Conservation (phyloP, 2,888 invertebrate species). For the Galerucella pusilla region DNA sequence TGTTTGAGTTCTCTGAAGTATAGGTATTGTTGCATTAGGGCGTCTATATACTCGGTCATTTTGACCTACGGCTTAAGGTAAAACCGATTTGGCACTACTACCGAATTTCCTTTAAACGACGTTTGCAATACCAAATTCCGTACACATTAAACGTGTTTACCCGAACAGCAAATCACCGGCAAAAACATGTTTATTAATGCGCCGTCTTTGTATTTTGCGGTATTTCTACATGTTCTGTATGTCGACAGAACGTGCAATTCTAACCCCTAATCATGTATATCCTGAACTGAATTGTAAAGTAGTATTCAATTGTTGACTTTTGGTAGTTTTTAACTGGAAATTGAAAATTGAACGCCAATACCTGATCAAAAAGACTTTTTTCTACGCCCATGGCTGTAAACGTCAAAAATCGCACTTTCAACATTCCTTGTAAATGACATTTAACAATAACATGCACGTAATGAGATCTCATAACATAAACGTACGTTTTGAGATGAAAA, state of each 20-base stretch:
- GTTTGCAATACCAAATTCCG: not conserved
- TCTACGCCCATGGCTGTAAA: no score
- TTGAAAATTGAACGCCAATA: not conserved
- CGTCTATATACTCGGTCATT: no score
- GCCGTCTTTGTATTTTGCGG: slow-evolving; percentile 3
- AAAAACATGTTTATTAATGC: slow-evolving; percentile 1
- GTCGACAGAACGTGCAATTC: not conserved
- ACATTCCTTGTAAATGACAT: no score
- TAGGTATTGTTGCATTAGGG: no score
- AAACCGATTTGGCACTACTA: no score
- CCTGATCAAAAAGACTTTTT: not conserved
- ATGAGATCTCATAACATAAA: no score
- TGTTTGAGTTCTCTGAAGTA: no score
- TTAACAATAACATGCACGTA: no score
- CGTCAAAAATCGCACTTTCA: no score
- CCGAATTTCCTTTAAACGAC: no score
- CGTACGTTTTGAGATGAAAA: no score
- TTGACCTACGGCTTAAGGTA: no score
- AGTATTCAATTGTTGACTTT: slow-evolving; percentile 1
- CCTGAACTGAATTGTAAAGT: slow-evolving; percentile 5
- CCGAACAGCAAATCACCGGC: not conserved
- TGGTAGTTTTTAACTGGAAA: not conserved
- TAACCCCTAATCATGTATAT: slow-evolving; percentile 1
- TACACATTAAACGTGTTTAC: not conserved
- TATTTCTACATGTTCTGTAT: not conserved